Conservation (phyloP, 2,113 vertebrate species). For the Mungos mungo region DNA sequence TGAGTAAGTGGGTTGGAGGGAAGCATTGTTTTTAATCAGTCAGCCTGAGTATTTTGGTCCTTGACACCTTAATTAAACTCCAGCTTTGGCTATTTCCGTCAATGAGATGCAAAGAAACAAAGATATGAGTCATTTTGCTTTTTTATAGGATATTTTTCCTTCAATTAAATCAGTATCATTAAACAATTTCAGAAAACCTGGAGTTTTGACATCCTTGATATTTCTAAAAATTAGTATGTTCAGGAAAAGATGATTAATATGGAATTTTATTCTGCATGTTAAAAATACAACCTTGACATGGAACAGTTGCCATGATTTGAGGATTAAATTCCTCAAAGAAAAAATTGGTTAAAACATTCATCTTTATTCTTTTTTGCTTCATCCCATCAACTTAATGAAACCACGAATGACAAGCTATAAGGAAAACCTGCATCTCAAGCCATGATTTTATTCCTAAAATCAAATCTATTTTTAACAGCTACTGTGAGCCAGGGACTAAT, state of each 20-base stretch:
- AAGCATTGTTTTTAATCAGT: not conserved
- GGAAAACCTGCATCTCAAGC: conserved; percentile 65
- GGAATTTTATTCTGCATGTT: conserved; percentile 19
- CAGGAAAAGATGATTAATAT: not conserved
- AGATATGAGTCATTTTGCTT: not conserved
- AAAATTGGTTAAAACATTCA: conserved; percentile 24
- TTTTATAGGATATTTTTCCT: conserved; percentile 15
- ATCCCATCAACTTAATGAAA: conserved; percentile 56
- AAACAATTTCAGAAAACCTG: not conserved
- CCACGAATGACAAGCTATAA: conserved; percentile 59
- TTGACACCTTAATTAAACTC: not conserved
- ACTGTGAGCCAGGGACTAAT: conserved; percentile 68
- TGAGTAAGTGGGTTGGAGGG: not conserved
- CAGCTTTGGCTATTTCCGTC: not conserved
- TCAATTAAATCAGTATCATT: not conserved
- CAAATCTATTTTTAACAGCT: conserved; percentile 75
- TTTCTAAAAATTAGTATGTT: conserved; percentile 38
- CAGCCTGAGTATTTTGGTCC: not conserved
- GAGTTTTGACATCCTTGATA: not conserved
- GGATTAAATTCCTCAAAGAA: conserved; percentile 42
- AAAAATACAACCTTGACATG: conserved; percentile 37
- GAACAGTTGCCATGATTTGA: conserved; percentile 45
- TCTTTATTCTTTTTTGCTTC: conserved; percentile 65
- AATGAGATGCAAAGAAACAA: conserved; percentile 37
- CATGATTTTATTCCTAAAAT: conserved; percentile 73